Base-by-base conservation (phyloP, 2,797 vertebrate genomes). In the Silurus aristotelis region DNA sequence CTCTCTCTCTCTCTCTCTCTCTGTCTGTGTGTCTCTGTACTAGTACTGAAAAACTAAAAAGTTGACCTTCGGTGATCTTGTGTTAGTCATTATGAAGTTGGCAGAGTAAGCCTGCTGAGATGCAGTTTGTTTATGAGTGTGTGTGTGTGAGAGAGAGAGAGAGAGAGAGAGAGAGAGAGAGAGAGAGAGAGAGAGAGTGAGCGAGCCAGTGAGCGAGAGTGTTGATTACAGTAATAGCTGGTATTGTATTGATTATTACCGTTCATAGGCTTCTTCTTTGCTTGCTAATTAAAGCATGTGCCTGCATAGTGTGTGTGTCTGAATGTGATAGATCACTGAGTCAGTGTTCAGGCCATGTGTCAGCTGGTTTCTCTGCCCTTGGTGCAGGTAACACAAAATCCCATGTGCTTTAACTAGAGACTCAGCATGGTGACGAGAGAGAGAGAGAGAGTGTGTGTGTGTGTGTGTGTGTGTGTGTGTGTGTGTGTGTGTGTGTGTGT, bases 381-480 rank as follows among this genome's bases (percentile, higher is more conserved):
- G 80, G 73, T 56, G 61, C 67, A 88, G 88, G 88, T 89, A 86
- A 86, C 73, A 70, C 25, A 84, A 68, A 78, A 85, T 80, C 63
- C 38, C 25, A 83, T 25, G 15, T 56, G 80, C 80, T 27, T 71
- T 80, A 88, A 85, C 31, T 87, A 83, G 58, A 83, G 73, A 87
- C 67, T 89, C 85, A 82, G 87, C 87, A 84, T 12, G 38, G 19
- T 85, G 48, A 86, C 43, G 78, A 43, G 63, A 38, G 31, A 31
- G 31, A 31, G n/a, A 27, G 78, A 43, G 63, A 38, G 31, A 2
- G 31, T 3, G 31, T 3, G 31, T 85, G 86, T 82, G 83, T 87
- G 78, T 77, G 56, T 86, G 78, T 84, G 76, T 76, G n/a, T 75
- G 48, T 83, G 83, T 85, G 82, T 82, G 88, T 82, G 71, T 79